These are phyloP conservation scores for Cirrhinus molitorella DNA, from an alignment of 2,797 vertebrate species.

Conservation along the genomic window DNA sequence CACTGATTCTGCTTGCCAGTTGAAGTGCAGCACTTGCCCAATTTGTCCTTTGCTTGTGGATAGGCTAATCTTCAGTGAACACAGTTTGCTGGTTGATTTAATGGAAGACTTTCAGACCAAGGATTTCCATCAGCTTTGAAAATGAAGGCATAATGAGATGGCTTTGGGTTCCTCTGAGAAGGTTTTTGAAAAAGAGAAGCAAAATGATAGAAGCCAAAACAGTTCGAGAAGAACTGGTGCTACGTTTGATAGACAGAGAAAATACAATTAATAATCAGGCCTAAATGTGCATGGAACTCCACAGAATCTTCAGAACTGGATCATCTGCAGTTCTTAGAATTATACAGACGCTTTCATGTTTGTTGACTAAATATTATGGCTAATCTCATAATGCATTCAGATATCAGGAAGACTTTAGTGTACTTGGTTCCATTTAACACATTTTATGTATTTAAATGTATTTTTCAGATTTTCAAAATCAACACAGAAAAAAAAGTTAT, in stretches of 20 bases:
- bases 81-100: constrained; percentile 15
- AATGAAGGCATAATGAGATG: constrained; percentile 4
- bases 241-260: constrained; percentile 8
- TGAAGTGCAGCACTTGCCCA: neutral
- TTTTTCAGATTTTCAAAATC: neutral
- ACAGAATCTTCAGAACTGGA: neutral
- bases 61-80: constrained; percentile 46
- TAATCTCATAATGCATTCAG: neutral
- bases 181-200: neutral
- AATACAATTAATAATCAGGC: neutral
- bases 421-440: neutral
- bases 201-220: neutral
- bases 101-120: neutral
- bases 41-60: constrained; percentile 31
- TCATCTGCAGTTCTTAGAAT: neutral
- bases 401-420: neutral
- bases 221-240: neutral
- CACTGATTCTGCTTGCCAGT: constrained; percentile 4
- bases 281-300: neutral
- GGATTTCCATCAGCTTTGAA: constrained; percentile 20
- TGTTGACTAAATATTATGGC: neutral
- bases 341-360: neutral
- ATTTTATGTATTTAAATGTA: neutral
- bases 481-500: neutral
- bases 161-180: neutral